Conservation (phyloP, 2,888 invertebrate species). For the Lochmaea capreae region DNA sequence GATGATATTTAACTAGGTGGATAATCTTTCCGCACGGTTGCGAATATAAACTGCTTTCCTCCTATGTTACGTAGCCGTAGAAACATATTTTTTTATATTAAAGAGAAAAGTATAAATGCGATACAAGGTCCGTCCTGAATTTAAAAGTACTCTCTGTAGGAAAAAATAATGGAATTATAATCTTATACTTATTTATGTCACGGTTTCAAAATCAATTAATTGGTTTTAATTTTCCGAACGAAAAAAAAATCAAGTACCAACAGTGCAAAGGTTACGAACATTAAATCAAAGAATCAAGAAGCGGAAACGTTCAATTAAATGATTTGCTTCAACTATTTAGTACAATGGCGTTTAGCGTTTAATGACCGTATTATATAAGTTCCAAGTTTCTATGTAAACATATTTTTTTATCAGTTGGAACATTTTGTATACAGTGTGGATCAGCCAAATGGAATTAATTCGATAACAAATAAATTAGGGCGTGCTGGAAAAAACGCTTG, state of each 20-base stretch:
- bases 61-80: too few relatives aligned
- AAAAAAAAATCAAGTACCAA: neutral
- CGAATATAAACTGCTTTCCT: too few relatives aligned
- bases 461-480: too few relatives aligned
- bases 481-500: too few relatives aligned
- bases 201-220: constrained; percentile 18
- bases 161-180: constrained; percentile 14
- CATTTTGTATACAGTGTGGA: too few relatives aligned
- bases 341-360: constrained; percentile 20
- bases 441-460: too few relatives aligned
- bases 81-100: too few relatives aligned
- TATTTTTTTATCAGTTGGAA: neutral
- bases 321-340: constrained; percentile 15
- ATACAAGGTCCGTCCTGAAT: neutral
- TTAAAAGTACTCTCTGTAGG: neutral
- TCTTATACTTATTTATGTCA: constrained; percentile 13
- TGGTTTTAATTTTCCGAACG: neutral
- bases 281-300: constrained; percentile 9
- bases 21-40: too few relatives aligned
- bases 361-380: constrained; percentile 11
- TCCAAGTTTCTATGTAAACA: neutral
- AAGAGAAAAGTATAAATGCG: neutral
- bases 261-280: constrained; percentile 17
- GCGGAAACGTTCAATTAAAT: constrained; percentile 22
- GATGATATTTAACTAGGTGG: too few relatives aligned